Conservation (phyloP, 23 tunicate species). For the Clavelina lepadiformis region DNA sequence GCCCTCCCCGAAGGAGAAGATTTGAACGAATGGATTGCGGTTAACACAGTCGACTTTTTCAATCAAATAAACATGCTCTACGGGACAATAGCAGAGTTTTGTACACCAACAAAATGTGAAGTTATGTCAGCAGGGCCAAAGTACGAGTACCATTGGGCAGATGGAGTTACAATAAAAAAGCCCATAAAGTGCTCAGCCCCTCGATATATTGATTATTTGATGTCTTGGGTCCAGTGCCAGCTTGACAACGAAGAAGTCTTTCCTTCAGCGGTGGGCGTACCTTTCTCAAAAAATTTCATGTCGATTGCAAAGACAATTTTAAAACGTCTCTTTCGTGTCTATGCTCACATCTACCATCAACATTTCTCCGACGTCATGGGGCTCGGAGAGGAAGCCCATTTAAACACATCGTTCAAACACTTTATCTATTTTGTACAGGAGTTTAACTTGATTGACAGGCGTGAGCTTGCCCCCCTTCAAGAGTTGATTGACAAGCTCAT, state of each 20-base stretch:
- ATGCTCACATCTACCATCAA: constrained; percentile 97
- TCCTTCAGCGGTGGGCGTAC: constrained; percentile 90
- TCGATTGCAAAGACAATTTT: constrained; percentile 83
- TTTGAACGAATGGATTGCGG: constrained; percentile 96
- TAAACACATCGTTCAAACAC: constrained; percentile 96
- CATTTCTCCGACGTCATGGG: constrained; percentile 87
- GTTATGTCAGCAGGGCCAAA: constrained; percentile 98
- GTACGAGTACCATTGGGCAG: constrained; percentile 98
- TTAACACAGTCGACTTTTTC: constrained; percentile 92
- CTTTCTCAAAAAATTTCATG: constrained; percentile 90
- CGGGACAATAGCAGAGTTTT: constrained; percentile 85
- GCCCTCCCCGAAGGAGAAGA: constrained; percentile 96
- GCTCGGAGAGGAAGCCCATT: constrained; percentile 89
- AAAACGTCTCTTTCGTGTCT: constrained; percentile 88
- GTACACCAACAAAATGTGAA: constrained; percentile 81
- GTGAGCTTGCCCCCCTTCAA: constrained; percentile 93
- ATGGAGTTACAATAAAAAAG: constrained; percentile 88
- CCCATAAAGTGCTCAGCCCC: constrained; percentile 93
- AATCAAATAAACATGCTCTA: constrained; percentile 96
- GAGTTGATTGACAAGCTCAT: constrained; percentile 85
- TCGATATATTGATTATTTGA: constrained; percentile 84
- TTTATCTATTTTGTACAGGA: constrained; percentile 94
- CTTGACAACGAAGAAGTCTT: constrained; percentile 89
- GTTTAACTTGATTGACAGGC: constrained; percentile 72
- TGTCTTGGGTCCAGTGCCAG: constrained; percentile 98